Evolutionary conservation across 2,797 vertebrate species (phyloP), one percentile per base, ranked within the genome.

Genomic region (Thamnophis elegans): DNA sequence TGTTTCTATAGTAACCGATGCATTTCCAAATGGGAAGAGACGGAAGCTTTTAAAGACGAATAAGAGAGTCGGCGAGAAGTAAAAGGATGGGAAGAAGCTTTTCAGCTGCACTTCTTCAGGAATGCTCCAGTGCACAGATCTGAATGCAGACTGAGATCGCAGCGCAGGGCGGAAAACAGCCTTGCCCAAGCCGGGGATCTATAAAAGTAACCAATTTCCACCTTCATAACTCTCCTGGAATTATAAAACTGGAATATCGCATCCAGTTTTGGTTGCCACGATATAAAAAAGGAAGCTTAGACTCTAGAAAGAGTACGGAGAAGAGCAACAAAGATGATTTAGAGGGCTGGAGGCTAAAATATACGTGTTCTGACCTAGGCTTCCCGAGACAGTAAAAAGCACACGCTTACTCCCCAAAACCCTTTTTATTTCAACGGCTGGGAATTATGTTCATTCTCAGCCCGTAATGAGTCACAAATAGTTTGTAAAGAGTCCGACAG

Each of bases 1-100:
- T 92, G 97, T 98, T 97, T 96, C 97, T 97, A 98, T 97, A 97
- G 97, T 97, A 97, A 98, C 97, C 96, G 96, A 97, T 97, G 95
- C 96, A 96, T 95, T 97, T 97, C 96, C 73, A 93, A 96, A 94
- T n/a, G 87, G 91, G 90, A 88, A 60, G 85, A 68, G 90, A 65
- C 12, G 54, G 89, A 90, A 85, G 86, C 68, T 90, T 20, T 85
- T 93, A 92, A 95, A 93, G 94, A 93, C 62, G 94, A 92, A 82
- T 91, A 93, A 58, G 92, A 91, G 92, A 93, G 94, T 93, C 32
- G 91, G 91, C 1, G 36, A 20, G 16, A 86, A 91, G 85, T 87
- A 88, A 91, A 91, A 95, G 78, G 11, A 56, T 4, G 53, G 18
- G 87, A 85, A 60, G 90, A 91, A 7, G 12, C 22, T 82, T 82